Percentiles rank a stretch among this genome's conserved stretches.
phyloP scores from a whole-genome alignment of 2,113 vertebrate species.

The Amphiprion percula region DNA sequence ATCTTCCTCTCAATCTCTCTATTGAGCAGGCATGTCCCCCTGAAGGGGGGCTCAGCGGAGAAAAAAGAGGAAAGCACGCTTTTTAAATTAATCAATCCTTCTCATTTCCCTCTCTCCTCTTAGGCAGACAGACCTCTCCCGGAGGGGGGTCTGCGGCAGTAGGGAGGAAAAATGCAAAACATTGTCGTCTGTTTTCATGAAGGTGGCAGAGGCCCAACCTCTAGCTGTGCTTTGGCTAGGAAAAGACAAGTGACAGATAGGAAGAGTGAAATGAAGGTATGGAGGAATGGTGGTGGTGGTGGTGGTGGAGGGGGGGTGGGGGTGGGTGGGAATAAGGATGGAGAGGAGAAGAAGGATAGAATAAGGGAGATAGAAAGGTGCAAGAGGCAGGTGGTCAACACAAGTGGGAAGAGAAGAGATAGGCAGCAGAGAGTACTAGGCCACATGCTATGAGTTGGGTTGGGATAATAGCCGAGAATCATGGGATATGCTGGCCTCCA shows the following conservation, averaged over 20 bases:
- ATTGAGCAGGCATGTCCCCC: conserved; percentile 61
- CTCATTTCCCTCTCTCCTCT: conserved; percentile 71
- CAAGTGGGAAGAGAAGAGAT: conserved; percentile 5
- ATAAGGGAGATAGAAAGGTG: background rate
- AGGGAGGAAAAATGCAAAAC: conserved; percentile 48
- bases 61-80: conserved; percentile 55
- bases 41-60: conserved; percentile 44
- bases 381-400: conserved; percentile 3
- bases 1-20: conserved; percentile 53
- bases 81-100: conserved; percentile 81
- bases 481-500: conserved; percentile 64
- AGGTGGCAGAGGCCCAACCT: conserved; percentile 61
- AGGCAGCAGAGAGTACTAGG: conserved; percentile 32
- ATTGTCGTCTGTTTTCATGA: conserved; percentile 71
- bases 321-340: background rate
- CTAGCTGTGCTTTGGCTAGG: conserved; percentile 56
- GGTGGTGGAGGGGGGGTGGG: too few species aligned
- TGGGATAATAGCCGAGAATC: conserved; percentile 56
- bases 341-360: conserved; percentile 23
- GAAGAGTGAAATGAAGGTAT: conserved; percentile 29
- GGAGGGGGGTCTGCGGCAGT: conserved; percentile 66
- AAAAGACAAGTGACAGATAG: conserved; percentile 20
- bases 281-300: background rate
- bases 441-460: conserved; percentile 52
- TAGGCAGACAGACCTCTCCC: conserved; percentile 64